Base-by-base conservation (phyloP, 1,140 invertebrate genomes). In the Anastrepha obliqua region DNA sequence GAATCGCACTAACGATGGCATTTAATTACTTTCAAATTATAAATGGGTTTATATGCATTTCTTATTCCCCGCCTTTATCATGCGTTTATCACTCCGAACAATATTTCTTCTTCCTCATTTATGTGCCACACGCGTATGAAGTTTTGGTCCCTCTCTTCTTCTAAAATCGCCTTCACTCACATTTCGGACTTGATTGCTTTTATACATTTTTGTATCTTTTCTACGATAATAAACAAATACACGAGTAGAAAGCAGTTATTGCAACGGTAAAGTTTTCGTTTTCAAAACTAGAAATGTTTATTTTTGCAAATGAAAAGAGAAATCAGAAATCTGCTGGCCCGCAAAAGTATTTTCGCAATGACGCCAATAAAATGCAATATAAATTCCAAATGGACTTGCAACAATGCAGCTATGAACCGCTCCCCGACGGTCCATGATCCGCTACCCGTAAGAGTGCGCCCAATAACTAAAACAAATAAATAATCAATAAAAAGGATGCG, bases 401-500 rank as follows among this genome's bases (percentile, higher is more conserved):
- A 5, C 74, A 81, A 29, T 55, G 74, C 74, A 81, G 9, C 70
- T 17, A 44, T 47, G 0, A n/a, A 11, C 15, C 3, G 4, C 15
- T 17, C 60, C 15, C 15, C 60, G 1, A 62, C 5, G 9, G 13
- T 9, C 13, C 60, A 11, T 13, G 15, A 62, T 5, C 13, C 60
- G 6, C 51, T 11, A 55, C 51, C 51, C 11, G 51, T 11, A 55
- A 55, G 11, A 8, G 51, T 1, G 51, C 6, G 51, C 51, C 6
- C 11, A 55, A 55, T 2, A 29, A 51, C 47, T 81, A 20, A 55
- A 55, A 20, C 74, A n/a, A 81, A 81, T 81, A 81, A 81, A 81
- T 81, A 81, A 81, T 81, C 47, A 29, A 81, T 55, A 81, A 81
- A 81, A 81, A 3, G 20, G 47, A 81, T 74, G n/a, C 5, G 67